Evolutionary conservation across 2,113 vertebrate genomes (phyloP).

Genomic region (Phoenicopterus ruber): DNA sequence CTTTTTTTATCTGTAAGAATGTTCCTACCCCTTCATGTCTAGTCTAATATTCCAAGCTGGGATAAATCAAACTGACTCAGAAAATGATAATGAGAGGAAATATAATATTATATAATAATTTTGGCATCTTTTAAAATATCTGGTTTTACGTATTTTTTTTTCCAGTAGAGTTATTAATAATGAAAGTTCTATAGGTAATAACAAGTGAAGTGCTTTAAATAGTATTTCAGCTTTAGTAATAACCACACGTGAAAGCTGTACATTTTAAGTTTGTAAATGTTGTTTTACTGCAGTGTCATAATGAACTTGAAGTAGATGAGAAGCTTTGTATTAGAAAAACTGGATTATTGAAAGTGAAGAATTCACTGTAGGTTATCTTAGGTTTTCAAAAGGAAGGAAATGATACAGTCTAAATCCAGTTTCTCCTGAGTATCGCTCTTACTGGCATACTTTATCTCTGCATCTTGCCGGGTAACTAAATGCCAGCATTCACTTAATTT

Average conservation of each 20-base stretch:
- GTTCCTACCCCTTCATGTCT: slow-evolving; percentile 57
- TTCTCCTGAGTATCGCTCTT: background rate
- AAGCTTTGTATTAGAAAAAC: background rate
- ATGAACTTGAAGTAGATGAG: background rate
- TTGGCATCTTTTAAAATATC: slow-evolving; percentile 29
- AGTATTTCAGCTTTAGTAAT: background rate
- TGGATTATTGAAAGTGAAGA: background rate
- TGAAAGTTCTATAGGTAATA: background rate
- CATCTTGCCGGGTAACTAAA: background rate
- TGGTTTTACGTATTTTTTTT: slow-evolving; percentile 10
- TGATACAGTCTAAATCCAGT: background rate
- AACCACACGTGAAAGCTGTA: background rate
- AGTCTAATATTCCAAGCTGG: slow-evolving; percentile 61
- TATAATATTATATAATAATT: slow-evolving; percentile 40
- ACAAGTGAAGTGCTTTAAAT: background rate
- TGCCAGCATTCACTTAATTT: background rate
- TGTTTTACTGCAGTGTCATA: background rate
- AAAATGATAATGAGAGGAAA: slow-evolving; percentile 49
- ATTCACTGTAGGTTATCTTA: background rate
- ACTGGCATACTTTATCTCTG: background rate
- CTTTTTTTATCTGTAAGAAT: slow-evolving; percentile 53
- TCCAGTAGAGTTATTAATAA: slow-evolving; percentile 25
- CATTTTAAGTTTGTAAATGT: slow-evolving; percentile 8
- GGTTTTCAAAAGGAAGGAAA: background rate
- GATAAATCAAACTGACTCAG: slow-evolving; percentile 63